Evolutionary conservation across 2,888 invertebrate genomes (phyloP).

Genomic region (Drosophila anomelani): DNA sequence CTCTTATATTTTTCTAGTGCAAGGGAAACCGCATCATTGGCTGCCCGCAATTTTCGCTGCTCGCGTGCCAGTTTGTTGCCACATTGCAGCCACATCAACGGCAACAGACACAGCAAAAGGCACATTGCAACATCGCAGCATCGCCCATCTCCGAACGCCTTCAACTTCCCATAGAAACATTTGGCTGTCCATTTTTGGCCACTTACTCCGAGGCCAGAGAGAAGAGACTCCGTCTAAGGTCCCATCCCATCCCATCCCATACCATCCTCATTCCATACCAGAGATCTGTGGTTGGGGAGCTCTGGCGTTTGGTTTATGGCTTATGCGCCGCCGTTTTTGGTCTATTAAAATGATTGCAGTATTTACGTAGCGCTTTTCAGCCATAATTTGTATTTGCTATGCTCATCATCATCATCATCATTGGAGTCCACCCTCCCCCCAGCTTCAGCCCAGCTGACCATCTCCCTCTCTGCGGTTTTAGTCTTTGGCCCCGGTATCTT

Average conservation of each 20-base stretch:
- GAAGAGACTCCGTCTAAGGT: slow-evolving; percentile 30
- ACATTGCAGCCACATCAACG: slow-evolving; percentile 18
- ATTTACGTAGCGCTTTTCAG: slow-evolving; percentile 79
- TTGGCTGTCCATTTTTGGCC: slow-evolving; percentile 19
- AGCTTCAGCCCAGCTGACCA: slow-evolving; percentile 43
- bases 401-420: slow-evolving; percentile 77
- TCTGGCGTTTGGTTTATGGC: slow-evolving; percentile 78
- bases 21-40: slow-evolving; percentile 73
- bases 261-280: not conserved
- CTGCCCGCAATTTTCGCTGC: slow-evolving; percentile 66
- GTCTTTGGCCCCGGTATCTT: slow-evolving; percentile 48
- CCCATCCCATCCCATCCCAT: slow-evolving; percentile 3
- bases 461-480: slow-evolving; percentile 51
- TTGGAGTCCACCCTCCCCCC: slow-evolving; percentile 37
- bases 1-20: slow-evolving; percentile 40
- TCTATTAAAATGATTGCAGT: slow-evolving; percentile 82
- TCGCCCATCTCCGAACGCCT: slow-evolving; percentile 29
- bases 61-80: slow-evolving; percentile 66
- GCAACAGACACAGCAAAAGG: slow-evolving; percentile 2
- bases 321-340: slow-evolving; percentile 80
- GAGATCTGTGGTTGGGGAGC: slow-evolving; percentile 24
- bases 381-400: slow-evolving; percentile 79
- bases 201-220: slow-evolving; percentile 22
- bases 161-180: slow-evolving; percentile 31
- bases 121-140: slow-evolving; percentile 36